These are phyloP conservation scores for Epinotia bilunana DNA, from an alignment of 2,888 invertebrate species.

Conservation along the genomic window DNA sequence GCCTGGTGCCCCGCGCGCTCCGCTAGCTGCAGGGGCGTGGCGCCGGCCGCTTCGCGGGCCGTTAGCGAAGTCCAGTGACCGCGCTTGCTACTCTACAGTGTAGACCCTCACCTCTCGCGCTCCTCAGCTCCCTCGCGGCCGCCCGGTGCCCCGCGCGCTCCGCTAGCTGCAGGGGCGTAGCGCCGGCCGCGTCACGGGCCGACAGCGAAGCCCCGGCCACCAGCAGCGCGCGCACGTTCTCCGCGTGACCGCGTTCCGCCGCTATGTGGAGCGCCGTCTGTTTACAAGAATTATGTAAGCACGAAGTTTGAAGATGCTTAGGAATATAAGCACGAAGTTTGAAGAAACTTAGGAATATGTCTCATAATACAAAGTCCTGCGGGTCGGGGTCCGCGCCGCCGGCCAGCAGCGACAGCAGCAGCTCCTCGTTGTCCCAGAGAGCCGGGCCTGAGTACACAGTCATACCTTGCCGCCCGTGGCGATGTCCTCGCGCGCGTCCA, in stretches of 20 bases:
- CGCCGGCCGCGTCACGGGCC: conserved; percentile 85
- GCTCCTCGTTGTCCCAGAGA: too few relatives aligned
- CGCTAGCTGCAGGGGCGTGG: conserved; percentile 86
- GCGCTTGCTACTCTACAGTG: too few relatives aligned
- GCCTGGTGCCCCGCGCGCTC: conserved; percentile 82
- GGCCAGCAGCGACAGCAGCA: too few relatives aligned
- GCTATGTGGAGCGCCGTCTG: conserved; percentile 93
- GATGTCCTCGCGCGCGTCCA: too few relatives aligned
- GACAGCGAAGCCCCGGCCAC: conserved; percentile 87
- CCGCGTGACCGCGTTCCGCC: conserved; percentile 90
- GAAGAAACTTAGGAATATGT: too few relatives aligned
- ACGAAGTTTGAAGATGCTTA: too few relatives aligned
- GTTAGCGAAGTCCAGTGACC: conserved; percentile 87
- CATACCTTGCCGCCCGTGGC: too few relatives aligned
- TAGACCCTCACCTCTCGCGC: conserved; percentile 87
- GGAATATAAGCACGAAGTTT: too few relatives aligned
- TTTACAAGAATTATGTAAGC: neutral
- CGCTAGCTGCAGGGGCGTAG: conserved; percentile 86
- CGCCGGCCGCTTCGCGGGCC: conserved; percentile 85
- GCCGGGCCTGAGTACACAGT: too few relatives aligned
- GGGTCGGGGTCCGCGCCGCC: too few relatives aligned
- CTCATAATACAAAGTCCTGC: too few relatives aligned
- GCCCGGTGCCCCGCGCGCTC: conserved; percentile 82
- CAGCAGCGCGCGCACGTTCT: conserved; percentile 87
- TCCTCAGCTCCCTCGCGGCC: conserved; percentile 86